phyloP scores from a whole-genome alignment of 2,888 invertebrate species.

The Drosophila acutilabella region DNA sequence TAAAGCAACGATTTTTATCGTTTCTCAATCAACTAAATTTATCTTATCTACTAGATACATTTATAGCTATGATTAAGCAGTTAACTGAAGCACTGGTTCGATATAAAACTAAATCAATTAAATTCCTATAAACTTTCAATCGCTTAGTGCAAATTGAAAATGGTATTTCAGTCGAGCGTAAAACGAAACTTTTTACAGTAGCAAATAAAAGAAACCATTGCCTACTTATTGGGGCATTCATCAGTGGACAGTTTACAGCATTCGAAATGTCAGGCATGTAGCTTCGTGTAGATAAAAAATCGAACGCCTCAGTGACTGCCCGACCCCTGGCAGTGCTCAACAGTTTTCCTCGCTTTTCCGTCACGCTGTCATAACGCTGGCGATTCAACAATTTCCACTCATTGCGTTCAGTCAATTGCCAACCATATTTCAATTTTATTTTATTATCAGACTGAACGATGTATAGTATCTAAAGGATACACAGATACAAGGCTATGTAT shows the following conservation, averaged over 20 bases:
- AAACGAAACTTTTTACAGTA: not conserved
- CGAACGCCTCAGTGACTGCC: not conserved
- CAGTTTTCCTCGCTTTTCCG: slow-evolving; percentile 19
- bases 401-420: slow-evolving; percentile 76
- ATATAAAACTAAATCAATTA: not conserved
- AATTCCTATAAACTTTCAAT: slow-evolving; percentile 10
- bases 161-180: not conserved
- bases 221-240: slow-evolving; percentile 59
- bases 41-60: too few relatives aligned
- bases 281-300: not conserved
- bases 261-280: slow-evolving; percentile 2
- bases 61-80: too few relatives aligned
- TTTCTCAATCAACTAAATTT: too few relatives aligned
- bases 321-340: too few relatives aligned
- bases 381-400: slow-evolving; percentile 75
- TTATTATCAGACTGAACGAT: slow-evolving; percentile 68
- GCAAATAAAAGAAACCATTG: slow-evolving; percentile 36
- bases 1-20: too few relatives aligned
- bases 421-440: slow-evolving; percentile 80
- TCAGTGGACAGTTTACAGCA: slow-evolving; percentile 43
- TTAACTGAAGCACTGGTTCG: too few relatives aligned
- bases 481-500: slow-evolving; percentile 39
- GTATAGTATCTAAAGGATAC: slow-evolving; percentile 11
- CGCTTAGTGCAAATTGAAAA: not conserved
- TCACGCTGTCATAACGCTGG: slow-evolving; percentile 54